These are phyloP conservation scores for Tyria jacobaeae DNA, from an alignment of 2,888 invertebrate genomes.

Conservation along the genomic window DNA sequence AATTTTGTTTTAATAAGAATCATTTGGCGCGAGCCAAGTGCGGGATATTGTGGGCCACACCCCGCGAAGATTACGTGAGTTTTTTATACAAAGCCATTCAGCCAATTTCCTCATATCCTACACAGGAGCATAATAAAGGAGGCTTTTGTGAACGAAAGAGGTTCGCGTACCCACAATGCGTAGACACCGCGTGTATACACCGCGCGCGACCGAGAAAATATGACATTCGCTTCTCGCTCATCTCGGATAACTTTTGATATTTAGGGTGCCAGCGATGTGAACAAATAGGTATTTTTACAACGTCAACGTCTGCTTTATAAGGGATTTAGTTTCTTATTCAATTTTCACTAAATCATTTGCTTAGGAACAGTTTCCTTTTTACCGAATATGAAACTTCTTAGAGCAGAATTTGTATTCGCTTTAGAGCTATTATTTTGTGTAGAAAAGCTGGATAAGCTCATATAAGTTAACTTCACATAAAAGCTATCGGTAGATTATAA, in stretches of 20 bases:
- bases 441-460: too few species aligned
- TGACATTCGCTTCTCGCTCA: slow-evolving; percentile 69
- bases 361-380: slow-evolving; percentile 51
- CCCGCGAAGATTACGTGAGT: slow-evolving; percentile 81
- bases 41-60: slow-evolving; percentile 78
- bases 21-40: slow-evolving; percentile 69
- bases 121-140: slow-evolving; percentile 83
- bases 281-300: slow-evolving; percentile 70
- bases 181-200: slow-evolving; percentile 68
- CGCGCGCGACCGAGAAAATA: slow-evolving; percentile 68
- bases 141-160: slow-evolving; percentile 83
- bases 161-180: slow-evolving; percentile 81
- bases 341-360: slow-evolving; percentile 60
- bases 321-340: slow-evolving; percentile 62
- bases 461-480: too few species aligned
- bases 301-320: slow-evolving; percentile 60
- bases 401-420: slow-evolving; percentile 15
- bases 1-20: slow-evolving; percentile 62
- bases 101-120: slow-evolving; percentile 85
- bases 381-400: slow-evolving; percentile 28
- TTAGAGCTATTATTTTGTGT: too few species aligned
- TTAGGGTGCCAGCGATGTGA: slow-evolving; percentile 67
- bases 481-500: too few species aligned
- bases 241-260: slow-evolving; percentile 72
- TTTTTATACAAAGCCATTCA: slow-evolving; percentile 85